phyloP scores from a whole-genome alignment of 1,140 invertebrate genomes.

The Leptopilina clavipes region DNA sequence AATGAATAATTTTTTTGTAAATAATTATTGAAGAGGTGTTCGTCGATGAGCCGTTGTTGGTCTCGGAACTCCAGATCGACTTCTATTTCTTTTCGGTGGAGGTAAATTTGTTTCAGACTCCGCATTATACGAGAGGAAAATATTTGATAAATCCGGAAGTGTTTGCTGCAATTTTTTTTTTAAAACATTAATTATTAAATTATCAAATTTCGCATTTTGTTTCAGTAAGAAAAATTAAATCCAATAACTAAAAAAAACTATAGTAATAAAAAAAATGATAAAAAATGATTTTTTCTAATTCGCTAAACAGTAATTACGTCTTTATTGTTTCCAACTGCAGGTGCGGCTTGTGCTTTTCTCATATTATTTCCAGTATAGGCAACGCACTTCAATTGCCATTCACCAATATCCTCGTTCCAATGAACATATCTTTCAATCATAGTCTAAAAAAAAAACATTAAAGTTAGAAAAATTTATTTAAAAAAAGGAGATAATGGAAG shows the following conservation, averaged over 20 bases:
- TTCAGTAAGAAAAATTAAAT: no score
- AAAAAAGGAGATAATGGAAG: no score
- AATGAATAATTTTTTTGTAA: neutral
- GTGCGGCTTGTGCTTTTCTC: constrained; percentile 78
- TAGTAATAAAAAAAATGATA: constrained; percentile 1
- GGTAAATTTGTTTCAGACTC: constrained; percentile 62
- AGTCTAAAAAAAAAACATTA: constrained; percentile 76
- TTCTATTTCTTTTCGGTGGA: constrained; percentile 66
- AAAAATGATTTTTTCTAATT: neutral
- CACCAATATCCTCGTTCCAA: constrained; percentile 99
- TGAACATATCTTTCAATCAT: constrained; percentile 94
- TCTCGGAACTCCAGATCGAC: constrained; percentile 68
- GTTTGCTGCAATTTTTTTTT: constrained; percentile 55
- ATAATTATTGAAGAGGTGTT: constrained; percentile 53
- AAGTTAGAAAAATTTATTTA: no score
- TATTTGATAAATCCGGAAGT: constrained; percentile 70
- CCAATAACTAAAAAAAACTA: no score
- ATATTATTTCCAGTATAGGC: constrained; percentile 99
- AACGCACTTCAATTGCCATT: constrained; percentile 98
- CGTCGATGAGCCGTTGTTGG: constrained; percentile 71
- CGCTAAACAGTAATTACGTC: constrained; percentile 56
- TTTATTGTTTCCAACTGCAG: constrained; percentile 62
- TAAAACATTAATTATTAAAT: neutral
- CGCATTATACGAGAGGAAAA: constrained; percentile 71
- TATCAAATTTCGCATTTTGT: no score